Evolutionary conservation across 2,113 vertebrate species (phyloP), one percentile per base, ranked within the genome.

Genomic region (Colistium nudipinnis): DNA sequence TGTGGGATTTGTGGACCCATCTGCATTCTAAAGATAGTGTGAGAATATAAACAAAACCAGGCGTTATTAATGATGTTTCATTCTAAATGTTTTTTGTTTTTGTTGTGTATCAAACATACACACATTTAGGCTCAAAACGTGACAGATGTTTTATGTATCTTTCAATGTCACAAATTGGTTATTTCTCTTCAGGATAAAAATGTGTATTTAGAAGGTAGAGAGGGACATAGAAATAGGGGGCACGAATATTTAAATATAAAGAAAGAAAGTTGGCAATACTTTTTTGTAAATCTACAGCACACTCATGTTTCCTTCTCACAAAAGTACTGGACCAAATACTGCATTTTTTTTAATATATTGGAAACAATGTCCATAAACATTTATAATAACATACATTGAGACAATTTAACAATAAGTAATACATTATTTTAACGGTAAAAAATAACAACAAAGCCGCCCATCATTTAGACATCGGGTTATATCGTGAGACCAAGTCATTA

Each of bases 41-140:
- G 24, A 78, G 76, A 88, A 83, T 72, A 41, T 85, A 81, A 88
- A 86, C 79, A 81, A 38, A 55, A 17, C 17, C 8, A 2, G 25
- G 10, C 38, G 54, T 70, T 49, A 65, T 70, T 38, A 64, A 17
- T 62, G 4, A 38, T 53, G 68, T 24, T 45, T 27, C 28, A 25
- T 48, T 17, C 33, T 19, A 28, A 53, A 36, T 11, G 14, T 38
- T 3, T 6, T 3, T 13, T 6, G 36, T 11, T 55, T 24, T 62
- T 74, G 55, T 13, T 64, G 7, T 25, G 6, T 19, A 22, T 49
- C 7, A 33, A 52, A 36, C 4, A 22, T 64, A 3, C 17, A 49
- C 6, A 8, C 20, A 25, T 36, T n/a, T 39, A 33, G 12, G 6
- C 17, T 31, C 7, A 17, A 25, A 19, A 47, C 19, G 4, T 27